Evolutionary conservation across 2,888 invertebrate genomes (phyloP).

Genomic region (Watsonalla binaria): DNA sequence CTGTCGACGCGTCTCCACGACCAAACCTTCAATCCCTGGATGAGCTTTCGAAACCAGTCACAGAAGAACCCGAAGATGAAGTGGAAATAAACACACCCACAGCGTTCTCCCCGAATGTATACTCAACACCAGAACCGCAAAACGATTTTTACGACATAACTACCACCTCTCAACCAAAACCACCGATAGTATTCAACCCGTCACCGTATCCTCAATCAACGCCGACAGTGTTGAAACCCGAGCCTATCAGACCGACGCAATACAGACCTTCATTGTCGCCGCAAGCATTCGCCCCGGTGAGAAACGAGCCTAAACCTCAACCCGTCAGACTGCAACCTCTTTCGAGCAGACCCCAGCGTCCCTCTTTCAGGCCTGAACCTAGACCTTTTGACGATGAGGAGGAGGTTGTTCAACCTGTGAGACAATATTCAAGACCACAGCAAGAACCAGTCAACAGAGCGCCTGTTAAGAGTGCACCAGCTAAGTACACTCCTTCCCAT

Average conservation of each 20-base stretch:
- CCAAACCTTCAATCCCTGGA: slow-evolving; percentile 71
- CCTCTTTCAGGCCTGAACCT: slow-evolving; percentile 73
- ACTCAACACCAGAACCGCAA: slow-evolving; percentile 66
- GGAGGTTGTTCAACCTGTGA: slow-evolving; percentile 59
- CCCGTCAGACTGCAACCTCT: slow-evolving; percentile 68
- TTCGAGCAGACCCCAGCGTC: slow-evolving; percentile 70
- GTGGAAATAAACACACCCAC: slow-evolving; percentile 77
- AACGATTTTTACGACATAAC: slow-evolving; percentile 69
- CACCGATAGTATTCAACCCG: slow-evolving; percentile 63
- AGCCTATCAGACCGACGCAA: slow-evolving; percentile 65
- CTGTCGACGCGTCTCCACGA: slow-evolving; percentile 63
- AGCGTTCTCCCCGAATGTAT: slow-evolving; percentile 59
- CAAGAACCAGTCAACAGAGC: slow-evolving; percentile 54
- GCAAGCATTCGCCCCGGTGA: slow-evolving; percentile 60
- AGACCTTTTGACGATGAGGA: slow-evolving; percentile 71
- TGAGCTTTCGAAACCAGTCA: slow-evolving; percentile 81
- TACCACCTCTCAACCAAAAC: slow-evolving; percentile 68
- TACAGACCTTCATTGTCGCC: slow-evolving; percentile 61
- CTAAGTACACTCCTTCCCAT: slow-evolving; percentile 59
- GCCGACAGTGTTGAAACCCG: slow-evolving; percentile 51
- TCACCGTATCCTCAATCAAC: slow-evolving; percentile 65
- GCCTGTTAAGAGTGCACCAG: slow-evolving; percentile 53
- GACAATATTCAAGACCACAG: slow-evolving; percentile 65
- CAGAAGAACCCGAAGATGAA: slow-evolving; percentile 83
- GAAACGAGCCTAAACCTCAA: slow-evolving; percentile 64